Evolutionary conservation across 2,888 invertebrate species (phyloP).

Genomic region (Acanthoscelides obtectus): DNA sequence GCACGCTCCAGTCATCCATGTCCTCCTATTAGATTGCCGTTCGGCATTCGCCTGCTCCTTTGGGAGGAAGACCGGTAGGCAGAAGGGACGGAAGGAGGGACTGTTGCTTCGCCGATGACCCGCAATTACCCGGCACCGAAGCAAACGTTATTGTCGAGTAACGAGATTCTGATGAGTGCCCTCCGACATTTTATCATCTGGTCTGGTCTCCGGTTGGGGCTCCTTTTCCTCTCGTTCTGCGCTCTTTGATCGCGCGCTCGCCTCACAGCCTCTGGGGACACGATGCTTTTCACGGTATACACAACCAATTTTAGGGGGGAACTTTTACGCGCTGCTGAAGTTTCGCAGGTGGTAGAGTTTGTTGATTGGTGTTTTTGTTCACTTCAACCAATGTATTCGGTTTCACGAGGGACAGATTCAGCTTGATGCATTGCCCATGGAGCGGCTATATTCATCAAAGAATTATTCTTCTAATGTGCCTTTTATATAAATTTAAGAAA

Average conservation of each 20-base stretch:
- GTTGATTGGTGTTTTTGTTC: not conserved
- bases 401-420: too few species aligned
- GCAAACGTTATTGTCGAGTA: not conserved
- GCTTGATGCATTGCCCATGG: too few species aligned
- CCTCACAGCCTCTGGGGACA: not conserved
- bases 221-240: not conserved
- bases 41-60: not conserved
- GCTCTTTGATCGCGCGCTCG: not conserved
- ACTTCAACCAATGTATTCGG: not conserved
- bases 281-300: not conserved
- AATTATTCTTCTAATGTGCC: too few species aligned
- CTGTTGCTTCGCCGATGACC: not conserved
- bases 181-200: not conserved
- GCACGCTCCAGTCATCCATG: too few species aligned
- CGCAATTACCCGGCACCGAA: not conserved
- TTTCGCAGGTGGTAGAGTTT: not conserved
- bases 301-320: not conserved
- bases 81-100: too few species aligned
- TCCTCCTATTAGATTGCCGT: too few species aligned
- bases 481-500: too few species aligned
- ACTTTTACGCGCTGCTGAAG: not conserved
- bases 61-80: not conserved
- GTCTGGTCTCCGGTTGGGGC: too few species aligned
- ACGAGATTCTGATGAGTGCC: not conserved
- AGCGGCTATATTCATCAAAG: too few species aligned